Evolutionary conservation across 2,888 invertebrate species (phyloP).

Genomic region (Hypsopygia costalis): DNA sequence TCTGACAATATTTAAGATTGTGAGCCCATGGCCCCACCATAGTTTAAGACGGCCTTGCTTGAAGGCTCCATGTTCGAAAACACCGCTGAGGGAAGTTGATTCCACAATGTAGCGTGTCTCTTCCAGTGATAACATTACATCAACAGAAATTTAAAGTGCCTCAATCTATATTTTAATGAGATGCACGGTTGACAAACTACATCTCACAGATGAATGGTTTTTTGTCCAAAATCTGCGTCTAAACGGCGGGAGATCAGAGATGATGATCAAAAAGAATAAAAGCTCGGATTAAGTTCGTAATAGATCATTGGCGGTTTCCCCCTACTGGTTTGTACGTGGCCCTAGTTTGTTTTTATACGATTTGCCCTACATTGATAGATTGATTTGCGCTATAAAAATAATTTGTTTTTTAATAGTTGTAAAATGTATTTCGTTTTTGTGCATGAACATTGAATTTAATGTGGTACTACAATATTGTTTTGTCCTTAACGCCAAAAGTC

Average conservation of each 20-base stretch:
- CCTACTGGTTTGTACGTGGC: conserved; percentile 33
- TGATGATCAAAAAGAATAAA: conserved; percentile 32
- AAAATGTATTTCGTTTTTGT: too few relatives aligned
- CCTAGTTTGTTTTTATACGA: conserved; percentile 29
- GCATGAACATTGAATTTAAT: too few relatives aligned
- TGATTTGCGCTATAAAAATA: too few relatives aligned
- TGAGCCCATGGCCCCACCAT: too few relatives aligned
- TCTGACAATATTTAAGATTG: too few relatives aligned
- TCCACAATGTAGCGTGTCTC: too few relatives aligned
- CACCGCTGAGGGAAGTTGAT: too few relatives aligned
- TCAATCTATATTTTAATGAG: conserved; percentile 50
- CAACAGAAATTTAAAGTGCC: conserved; percentile 5
- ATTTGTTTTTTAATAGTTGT: too few relatives aligned
- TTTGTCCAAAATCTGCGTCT: conserved; percentile 49
- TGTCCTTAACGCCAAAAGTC: too few relatives aligned
- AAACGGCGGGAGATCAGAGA: conserved; percentile 40
- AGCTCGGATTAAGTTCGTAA: conserved; percentile 42
- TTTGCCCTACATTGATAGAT: neutral
- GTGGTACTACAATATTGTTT: too few relatives aligned
- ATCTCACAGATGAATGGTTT: conserved; percentile 40
- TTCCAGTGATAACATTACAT: conserved; percentile 5
- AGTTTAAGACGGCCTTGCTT: too few relatives aligned
- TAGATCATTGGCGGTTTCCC: conserved; percentile 33
- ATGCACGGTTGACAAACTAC: conserved; percentile 68
- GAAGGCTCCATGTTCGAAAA: too few relatives aligned